Evolutionary conservation across 2,113 vertebrate species (phyloP).

Genomic region (Fregetta grallaria): DNA sequence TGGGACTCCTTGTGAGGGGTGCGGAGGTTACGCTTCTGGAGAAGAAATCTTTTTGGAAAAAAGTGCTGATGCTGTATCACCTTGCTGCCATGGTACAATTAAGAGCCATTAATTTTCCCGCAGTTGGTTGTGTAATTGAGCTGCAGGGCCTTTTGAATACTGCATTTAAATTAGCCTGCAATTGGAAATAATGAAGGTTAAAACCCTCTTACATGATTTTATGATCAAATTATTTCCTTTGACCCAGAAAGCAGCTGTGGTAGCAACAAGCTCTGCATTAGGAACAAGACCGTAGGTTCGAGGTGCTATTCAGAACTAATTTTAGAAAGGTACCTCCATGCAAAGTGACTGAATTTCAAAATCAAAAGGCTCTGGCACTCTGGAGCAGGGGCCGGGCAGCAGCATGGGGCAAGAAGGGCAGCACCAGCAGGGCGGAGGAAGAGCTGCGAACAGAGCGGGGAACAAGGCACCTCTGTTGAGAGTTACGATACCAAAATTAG

Average conservation of each 20-base stretch:
- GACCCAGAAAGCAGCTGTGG: conserved; percentile 29
- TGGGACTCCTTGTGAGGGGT: background rate
- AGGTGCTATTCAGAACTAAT: background rate
- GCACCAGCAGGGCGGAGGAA: background rate
- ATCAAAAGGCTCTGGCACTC: background rate
- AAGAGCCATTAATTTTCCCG: conserved; percentile 1
- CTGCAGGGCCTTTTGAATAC: conserved; percentile 2
- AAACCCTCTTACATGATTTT: conserved; percentile 22
- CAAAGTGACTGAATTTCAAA: background rate
- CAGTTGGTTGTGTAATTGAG: conserved; percentile 20
- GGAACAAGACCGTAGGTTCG: background rate
- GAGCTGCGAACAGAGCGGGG: background rate
- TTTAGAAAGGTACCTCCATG: background rate
- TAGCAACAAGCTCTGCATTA: background rate
- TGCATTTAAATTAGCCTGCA: conserved; percentile 50
- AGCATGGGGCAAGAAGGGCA: background rate
- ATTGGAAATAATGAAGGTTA: conserved; percentile 50
- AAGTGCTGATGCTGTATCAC: background rate
- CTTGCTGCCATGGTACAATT: conserved; percentile 1
- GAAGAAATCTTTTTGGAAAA: background rate
- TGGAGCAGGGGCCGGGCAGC: background rate
- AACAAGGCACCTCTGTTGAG: background rate
- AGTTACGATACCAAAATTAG: rapidly evolving
- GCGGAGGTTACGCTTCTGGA: background rate
- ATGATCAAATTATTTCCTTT: conserved; percentile 32